Conservation (phyloP, 1,140 invertebrate species). For the Asbolus verrucosus region DNA sequence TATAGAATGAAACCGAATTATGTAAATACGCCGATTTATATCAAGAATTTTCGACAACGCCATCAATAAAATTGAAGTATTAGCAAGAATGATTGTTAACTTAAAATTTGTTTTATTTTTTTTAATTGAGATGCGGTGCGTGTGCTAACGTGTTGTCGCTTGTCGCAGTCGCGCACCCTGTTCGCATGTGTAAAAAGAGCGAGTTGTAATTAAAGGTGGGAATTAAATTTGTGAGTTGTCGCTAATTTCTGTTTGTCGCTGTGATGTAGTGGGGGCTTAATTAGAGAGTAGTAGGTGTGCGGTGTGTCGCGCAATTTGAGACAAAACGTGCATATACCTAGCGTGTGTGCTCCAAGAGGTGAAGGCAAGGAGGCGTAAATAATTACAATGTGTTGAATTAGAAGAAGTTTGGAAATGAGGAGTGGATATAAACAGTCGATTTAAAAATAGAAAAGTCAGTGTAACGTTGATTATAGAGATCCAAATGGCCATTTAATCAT, state of each 20-base stretch:
- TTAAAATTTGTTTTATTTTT: not conserved
- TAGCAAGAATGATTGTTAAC: too few species aligned
- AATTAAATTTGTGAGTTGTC: slow-evolving; percentile 36
- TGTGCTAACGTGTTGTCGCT: slow-evolving; percentile 16
- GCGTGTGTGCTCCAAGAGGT: too few species aligned
- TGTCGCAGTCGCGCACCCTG: slow-evolving; percentile 13
- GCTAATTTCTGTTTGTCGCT: slow-evolving; percentile 16
- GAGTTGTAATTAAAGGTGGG: slow-evolving; percentile 26
- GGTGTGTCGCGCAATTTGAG: not conserved
- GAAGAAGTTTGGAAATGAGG: slow-evolving; percentile 9
- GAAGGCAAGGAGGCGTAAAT: slow-evolving; percentile 15
- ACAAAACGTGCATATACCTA: not conserved
- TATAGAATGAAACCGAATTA: too few species aligned
- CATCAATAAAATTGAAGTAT: too few species aligned
- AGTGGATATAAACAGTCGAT: slow-evolving; percentile 15
- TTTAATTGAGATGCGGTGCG: not conserved
- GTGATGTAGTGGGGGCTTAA: not conserved
- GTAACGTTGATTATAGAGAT: slow-evolving; percentile 48
- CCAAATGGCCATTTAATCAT: slow-evolving; percentile 50
- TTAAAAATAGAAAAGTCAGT: slow-evolving; percentile 40
- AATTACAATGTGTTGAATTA: slow-evolving; percentile 8
- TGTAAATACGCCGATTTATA: too few species aligned
- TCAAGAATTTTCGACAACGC: too few species aligned
- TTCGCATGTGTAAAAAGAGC: slow-evolving; percentile 25
- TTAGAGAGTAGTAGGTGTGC: too few species aligned